These are phyloP conservation scores for Phocoena phocoena DNA, from an alignment of 2,113 vertebrate genomes.

Conservation along the genomic window DNA sequence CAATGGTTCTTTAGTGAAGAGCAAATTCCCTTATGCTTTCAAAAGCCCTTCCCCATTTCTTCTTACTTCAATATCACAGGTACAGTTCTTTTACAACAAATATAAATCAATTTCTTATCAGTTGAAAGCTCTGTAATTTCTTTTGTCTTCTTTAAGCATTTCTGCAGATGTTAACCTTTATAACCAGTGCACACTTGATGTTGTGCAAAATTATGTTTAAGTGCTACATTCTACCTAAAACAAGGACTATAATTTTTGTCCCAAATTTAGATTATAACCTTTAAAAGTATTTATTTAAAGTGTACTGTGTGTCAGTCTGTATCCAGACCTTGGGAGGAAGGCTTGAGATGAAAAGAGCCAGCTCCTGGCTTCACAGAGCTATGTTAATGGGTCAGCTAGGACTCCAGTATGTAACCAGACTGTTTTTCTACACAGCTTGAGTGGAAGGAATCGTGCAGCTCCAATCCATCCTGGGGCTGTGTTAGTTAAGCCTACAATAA, in stretches of 20 bases:
- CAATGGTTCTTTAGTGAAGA: not conserved
- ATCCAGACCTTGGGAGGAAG: not conserved
- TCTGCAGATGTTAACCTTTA: not conserved
- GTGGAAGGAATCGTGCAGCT: not conserved
- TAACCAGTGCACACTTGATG: not conserved
- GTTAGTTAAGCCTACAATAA: not conserved
- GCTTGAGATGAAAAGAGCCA: not conserved
- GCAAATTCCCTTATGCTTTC: not conserved
- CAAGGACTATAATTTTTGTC: not conserved
- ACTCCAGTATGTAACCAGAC: not conserved
- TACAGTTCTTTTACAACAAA: not conserved
- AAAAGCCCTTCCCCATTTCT: not conserved
- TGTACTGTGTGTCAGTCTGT: not conserved
- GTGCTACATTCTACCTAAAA: not conserved
- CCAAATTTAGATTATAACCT: not conserved
- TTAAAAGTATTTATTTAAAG: not conserved
- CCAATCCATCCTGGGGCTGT: not conserved
- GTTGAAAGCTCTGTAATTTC: not conserved
- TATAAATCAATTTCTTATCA: not conserved
- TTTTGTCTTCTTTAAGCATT: not conserved
- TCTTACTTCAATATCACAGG: not conserved
- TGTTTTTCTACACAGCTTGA: not conserved
- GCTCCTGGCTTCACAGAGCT: not conserved
- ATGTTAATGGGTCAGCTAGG: not conserved
- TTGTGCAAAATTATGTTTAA: not conserved